A percentile compares a stretch with the other conserved stretches of the same genome.
Conservation (phyloP, 2,797 vertebrate genomes). For the Ctenopoma kingsleyae region DNA sequence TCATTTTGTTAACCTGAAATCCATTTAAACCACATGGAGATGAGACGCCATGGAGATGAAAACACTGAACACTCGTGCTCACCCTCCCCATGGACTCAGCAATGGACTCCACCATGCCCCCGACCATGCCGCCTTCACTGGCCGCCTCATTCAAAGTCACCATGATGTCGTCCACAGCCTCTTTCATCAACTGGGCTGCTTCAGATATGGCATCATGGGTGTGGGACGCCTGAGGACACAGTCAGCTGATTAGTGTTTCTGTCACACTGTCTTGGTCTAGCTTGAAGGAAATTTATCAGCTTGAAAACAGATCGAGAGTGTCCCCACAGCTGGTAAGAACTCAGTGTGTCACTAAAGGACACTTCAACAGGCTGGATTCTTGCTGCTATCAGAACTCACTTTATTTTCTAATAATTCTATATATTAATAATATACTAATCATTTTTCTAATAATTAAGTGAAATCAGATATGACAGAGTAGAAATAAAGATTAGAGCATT, state of each 20-base stretch:
- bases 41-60: background rate
- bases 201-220: conserved; percentile 96
- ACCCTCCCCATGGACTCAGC: conserved; percentile 96
- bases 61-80: conserved; percentile 60
- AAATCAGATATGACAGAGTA: too few species aligned
- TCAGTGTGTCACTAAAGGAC: conserved; percentile 11
- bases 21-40: conserved; percentile 28
- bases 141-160: conserved; percentile 97
- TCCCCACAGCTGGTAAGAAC: conserved; percentile 29
- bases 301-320: conserved; percentile 24
- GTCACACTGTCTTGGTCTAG: conserved; percentile 34
- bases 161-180: conserved; percentile 98
- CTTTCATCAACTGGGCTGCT: conserved; percentile 96
- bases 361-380: conserved; percentile 1
- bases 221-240: conserved; percentile 88
- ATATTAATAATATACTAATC: too few species aligned
- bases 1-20: conserved; percentile 44
- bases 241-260: conserved; percentile 47
- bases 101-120: conserved; percentile 96
- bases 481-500: background rate
- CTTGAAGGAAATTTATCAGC: conserved; percentile 36
- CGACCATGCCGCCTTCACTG: conserved; percentile 96
- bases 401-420: background rate
- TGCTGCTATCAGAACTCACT: too few species aligned
- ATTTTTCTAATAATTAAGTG: conserved; percentile 8